Evolutionary conservation across 2,797 vertebrate species (phyloP).

Genomic region (Triplophysa yarkandensis): DNA sequence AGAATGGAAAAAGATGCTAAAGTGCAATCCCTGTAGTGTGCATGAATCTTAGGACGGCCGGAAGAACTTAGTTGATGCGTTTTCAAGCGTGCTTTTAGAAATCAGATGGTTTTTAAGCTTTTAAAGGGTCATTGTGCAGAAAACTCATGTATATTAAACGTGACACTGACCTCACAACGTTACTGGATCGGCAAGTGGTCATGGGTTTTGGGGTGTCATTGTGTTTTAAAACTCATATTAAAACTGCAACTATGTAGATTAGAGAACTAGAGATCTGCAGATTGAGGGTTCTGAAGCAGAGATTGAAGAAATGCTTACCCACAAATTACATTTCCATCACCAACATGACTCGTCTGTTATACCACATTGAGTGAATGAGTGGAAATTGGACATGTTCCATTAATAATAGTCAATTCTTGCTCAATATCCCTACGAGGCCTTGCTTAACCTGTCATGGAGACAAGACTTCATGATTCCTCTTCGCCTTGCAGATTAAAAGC

Average conservation of each 20-base stretch:
- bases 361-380: neutral
- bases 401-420: slow-evolving; percentile 13
- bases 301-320: neutral
- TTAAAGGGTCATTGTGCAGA: slow-evolving; percentile 25
- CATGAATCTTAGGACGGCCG: slow-evolving; percentile 13
- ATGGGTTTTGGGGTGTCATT: neutral
- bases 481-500: slow-evolving; percentile 47
- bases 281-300: neutral
- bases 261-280: neutral
- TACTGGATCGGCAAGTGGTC: slow-evolving; percentile 6
- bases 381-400: neutral
- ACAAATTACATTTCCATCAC: neutral
- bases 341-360: neutral
- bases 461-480: slow-evolving; percentile 15
- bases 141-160: neutral
- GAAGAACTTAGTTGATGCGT: slow-evolving; percentile 17
- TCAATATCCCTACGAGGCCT: slow-evolving; percentile 17
- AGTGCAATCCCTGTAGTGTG: slow-evolving; percentile 17
- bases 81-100: slow-evolving; percentile 16
- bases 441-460: neutral
- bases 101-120: slow-evolving; percentile 15
- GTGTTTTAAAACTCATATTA: neutral
- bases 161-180: neutral
- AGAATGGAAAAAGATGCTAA: neutral
- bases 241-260: slow-evolving; percentile 23